Evolutionary conservation across 2,113 vertebrate genomes (phyloP).

Genomic region (Alaudala cheleensis): DNA sequence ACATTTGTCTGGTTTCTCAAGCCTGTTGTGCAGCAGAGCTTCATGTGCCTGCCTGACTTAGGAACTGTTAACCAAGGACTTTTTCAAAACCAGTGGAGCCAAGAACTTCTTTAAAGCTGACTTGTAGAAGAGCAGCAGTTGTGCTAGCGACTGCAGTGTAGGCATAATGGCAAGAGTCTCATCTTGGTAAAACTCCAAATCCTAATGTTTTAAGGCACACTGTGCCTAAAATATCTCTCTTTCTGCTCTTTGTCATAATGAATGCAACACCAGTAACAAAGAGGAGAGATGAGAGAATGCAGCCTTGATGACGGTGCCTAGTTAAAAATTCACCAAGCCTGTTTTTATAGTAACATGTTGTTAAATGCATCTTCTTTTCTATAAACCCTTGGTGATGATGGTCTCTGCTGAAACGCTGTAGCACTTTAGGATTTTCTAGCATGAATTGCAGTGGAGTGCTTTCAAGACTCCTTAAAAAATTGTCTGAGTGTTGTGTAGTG

Average conservation of each 20-base stretch:
- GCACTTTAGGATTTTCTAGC: background rate
- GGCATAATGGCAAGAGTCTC: background rate
- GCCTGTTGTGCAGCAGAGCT: background rate
- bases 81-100: background rate
- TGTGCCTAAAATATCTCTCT: background rate
- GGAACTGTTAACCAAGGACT: background rate
- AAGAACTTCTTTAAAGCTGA: background rate
- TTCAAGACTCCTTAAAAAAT: background rate
- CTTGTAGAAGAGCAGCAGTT: background rate
- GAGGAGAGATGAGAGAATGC: background rate
- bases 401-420: background rate
- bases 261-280: background rate
- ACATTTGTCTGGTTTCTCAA: background rate
- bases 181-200: background rate
- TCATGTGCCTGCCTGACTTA: fast-evolving
- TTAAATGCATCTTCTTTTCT: background rate
- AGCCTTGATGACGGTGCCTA: background rate
- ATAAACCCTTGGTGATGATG: background rate
- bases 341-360: background rate
- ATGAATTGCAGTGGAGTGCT: background rate
- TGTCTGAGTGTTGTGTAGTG: background rate
- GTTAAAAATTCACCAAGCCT: background rate
- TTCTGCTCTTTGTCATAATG: background rate
- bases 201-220: background rate
- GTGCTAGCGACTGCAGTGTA: fast-evolving